Conservation (phyloP, 2,888 invertebrate genomes). For the Escarpia spicata region DNA sequence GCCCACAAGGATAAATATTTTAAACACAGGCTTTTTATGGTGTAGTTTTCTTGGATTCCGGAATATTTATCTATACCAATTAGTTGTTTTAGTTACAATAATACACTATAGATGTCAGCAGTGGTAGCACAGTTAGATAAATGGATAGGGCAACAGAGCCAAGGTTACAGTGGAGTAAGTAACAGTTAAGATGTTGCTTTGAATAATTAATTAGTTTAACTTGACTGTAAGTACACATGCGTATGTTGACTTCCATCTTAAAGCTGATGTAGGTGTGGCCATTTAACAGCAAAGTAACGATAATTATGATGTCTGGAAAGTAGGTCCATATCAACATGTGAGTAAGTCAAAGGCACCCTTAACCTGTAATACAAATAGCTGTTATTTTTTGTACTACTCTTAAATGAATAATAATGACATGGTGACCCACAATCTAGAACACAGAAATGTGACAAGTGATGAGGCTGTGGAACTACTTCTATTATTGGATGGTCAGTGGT, state of each 20-base stretch:
- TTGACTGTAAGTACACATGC: neutral
- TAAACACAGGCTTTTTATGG: no score
- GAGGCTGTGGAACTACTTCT: neutral
- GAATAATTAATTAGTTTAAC: neutral
- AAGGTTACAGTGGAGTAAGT: neutral
- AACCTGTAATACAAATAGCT: neutral
- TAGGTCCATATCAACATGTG: neutral
- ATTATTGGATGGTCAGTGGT: neutral
- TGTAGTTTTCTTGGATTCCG: no score
- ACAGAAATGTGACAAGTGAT: neutral
- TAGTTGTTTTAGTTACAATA: no score
- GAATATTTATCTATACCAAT: no score
- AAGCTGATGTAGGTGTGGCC: neutral
- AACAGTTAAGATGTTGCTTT: neutral
- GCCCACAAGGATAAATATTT: no score
- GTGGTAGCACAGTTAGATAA: no score
- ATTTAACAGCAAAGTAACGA: neutral
- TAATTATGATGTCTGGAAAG: neutral
- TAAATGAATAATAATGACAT: neutral
- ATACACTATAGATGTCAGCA: no score
- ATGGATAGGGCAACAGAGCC: neutral
- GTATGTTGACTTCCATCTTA: neutral
- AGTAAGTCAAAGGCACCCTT: neutral
- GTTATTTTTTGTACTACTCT: constrained; percentile 10
- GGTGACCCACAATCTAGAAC: neutral